Conservation (phyloP, 2,113 vertebrate genomes). For the Aleadryas rufinucha region DNA sequence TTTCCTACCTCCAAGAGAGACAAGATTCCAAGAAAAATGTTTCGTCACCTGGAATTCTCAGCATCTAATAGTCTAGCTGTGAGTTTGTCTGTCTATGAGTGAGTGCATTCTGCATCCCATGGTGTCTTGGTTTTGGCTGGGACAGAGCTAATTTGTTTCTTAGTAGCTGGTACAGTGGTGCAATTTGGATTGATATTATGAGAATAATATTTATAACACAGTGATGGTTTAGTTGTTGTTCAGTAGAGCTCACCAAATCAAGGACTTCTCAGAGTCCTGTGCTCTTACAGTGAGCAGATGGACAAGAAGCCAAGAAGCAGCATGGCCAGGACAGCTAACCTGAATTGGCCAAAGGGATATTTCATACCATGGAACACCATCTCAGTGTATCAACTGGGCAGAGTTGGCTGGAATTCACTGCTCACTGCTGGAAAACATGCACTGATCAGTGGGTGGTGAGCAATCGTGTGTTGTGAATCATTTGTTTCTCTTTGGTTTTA, state of each 20-base stretch:
- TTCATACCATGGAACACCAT: neutral
- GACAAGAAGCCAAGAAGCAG: neutral
- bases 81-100: neutral
- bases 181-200: neutral
- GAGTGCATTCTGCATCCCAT: neutral
- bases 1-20: accelerated
- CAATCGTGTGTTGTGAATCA: accelerated
- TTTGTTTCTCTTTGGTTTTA: neutral
- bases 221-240: neutral
- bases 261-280: neutral
- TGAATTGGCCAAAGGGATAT: neutral
- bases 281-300: neutral
- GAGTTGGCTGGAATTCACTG: neutral
- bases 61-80: neutral
- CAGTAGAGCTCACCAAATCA: neutral
- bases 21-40: neutral
- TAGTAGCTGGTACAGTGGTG: neutral
- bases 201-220: neutral
- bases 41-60: neutral
- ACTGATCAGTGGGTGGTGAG: neutral
- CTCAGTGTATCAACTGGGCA: neutral
- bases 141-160: neutral
- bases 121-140: neutral
- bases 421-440: neutral
- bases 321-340: neutral